A percentile compares a stretch with the other conserved stretches of the same genome.
These are phyloP conservation scores for Semicossyphus pulcher DNA, from an alignment of 2,113 vertebrate genomes.

Conservation along the genomic window DNA sequence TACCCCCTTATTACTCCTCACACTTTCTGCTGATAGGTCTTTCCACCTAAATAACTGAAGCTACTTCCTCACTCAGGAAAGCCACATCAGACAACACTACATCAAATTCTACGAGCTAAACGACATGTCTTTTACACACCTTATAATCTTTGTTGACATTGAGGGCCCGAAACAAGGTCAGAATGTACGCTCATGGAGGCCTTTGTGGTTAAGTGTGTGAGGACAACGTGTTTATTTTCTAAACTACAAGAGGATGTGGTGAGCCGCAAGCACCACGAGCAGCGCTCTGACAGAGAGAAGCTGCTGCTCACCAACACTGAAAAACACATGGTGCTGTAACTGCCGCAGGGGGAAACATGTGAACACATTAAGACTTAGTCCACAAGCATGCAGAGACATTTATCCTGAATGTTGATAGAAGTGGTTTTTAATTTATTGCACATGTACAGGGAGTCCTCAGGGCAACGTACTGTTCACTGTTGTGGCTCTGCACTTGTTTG, in stretches of 20 bases:
- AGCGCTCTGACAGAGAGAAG: slow-evolving; percentile 49
- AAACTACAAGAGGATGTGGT: slow-evolving; percentile 82
- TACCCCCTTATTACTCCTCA: background rate
- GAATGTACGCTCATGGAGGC: slow-evolving; percentile 59
- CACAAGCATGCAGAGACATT: background rate
- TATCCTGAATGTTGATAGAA: slow-evolving; percentile 24
- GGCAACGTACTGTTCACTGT: slow-evolving; percentile 3
- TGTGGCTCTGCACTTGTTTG: slow-evolving; percentile 29
- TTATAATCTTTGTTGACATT: slow-evolving; percentile 58
- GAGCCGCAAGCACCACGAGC: slow-evolving; percentile 62
- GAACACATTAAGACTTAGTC: background rate
- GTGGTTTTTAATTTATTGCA: slow-evolving; percentile 43
- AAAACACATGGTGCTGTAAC: slow-evolving; percentile 55
- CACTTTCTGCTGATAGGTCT: background rate
- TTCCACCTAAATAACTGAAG: background rate
- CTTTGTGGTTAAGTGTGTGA: slow-evolving; percentile 66
- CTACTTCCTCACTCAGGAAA: background rate
- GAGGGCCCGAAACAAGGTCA: slow-evolving; percentile 68
- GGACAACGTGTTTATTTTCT: slow-evolving; percentile 81
- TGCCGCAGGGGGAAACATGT: slow-evolving; percentile 20
- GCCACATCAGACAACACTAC: background rate
- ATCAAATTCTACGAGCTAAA: slow-evolving; percentile 2
- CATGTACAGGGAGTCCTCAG: background rate
- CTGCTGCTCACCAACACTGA: slow-evolving; percentile 50
- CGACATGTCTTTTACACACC: slow-evolving; percentile 25